Base-by-base conservation (phyloP, 2,888 invertebrate species). In the Geotrupes spiniger region DNA sequence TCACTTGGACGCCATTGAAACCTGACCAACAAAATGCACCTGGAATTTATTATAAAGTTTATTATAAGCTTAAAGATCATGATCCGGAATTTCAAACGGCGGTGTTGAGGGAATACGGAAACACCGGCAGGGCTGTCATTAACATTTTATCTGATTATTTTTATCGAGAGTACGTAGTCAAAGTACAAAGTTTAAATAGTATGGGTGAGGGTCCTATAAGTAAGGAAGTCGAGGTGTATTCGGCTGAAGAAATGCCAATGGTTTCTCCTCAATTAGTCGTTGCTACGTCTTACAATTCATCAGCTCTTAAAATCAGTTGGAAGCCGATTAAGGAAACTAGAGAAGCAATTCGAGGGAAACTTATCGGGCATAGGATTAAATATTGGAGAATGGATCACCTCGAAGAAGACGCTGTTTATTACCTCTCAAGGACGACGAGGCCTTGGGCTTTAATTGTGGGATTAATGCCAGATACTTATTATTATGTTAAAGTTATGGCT, bases 401-500 rank as follows among this genome's bases (percentile, higher is more conserved):
- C 43, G 88, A 91, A 68, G 86, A 90, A 64, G 85, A 88, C 64
- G 78, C 85, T 46, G 85, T 91, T 33, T 92, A 90, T 70, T 92
- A 87, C 70, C 74, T 95, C 45, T 93, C 92, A 6, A 81, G 93
- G 52, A 87, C 87, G 1, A 89, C 87, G 1, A 80, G 85, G 42
- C 84, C 89, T 43, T 88, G 89, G 85, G 92, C 95, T 1, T 76
- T 94, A 1, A 90, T 98, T 64, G 94, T 97, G 8, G 97, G 96
- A 58, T 76, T 98, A 39, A 85, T 90, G 62, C 92, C 95, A 0
- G 89, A 96, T 69, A 93, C 90, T 0, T 90, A 93, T 68, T 98
- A 98, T 74, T 87, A 80, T 63, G 92, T 97, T 1, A 92, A 93
- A 78, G 74, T 92, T 1, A 95, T 96, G 92, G 95, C 92, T 0